Evolutionary conservation across 1,140 invertebrate genomes (phyloP).

Genomic region (Zaprionus africanus): DNA sequence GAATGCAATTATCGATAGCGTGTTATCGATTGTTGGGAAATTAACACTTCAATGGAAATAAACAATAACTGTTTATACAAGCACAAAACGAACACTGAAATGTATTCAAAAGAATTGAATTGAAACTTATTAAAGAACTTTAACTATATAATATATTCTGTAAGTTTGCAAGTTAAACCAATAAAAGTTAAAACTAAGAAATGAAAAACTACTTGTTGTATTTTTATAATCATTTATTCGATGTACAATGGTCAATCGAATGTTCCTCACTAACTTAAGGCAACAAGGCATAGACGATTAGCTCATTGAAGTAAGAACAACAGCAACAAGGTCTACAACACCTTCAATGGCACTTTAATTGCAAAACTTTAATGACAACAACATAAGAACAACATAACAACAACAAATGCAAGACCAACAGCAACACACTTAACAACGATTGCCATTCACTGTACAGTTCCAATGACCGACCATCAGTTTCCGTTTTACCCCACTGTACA

Average conservation of each 20-base stretch:
- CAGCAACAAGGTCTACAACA: conserved; percentile 34
- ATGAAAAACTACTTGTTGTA: no score
- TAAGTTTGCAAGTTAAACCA: no score
- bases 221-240: no score
- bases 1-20: not conserved
- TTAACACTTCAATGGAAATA: not conserved
- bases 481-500: conserved; percentile 39
- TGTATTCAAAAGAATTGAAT: no score
- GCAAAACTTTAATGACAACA: conserved; percentile 60
- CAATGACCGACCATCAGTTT: conserved; percentile 32
- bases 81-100: no score
- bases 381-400: conserved; percentile 7
- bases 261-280: conserved; percentile 15
- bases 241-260: not conserved
- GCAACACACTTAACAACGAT: not conserved
- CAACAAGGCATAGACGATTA: conserved; percentile 36
- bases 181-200: no score
- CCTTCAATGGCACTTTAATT: conserved; percentile 73
- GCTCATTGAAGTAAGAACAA: conserved; percentile 52
- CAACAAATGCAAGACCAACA: conserved; percentile 14
- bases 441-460: conserved; percentile 35
- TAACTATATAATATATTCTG: no score
- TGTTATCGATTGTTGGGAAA: conserved; percentile 18
- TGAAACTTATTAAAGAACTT: no score
- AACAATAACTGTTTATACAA: no score